These are phyloP conservation scores for Tragopan temminckii DNA, from an alignment of 2,797 vertebrate genomes.

Conservation along the genomic window DNA sequence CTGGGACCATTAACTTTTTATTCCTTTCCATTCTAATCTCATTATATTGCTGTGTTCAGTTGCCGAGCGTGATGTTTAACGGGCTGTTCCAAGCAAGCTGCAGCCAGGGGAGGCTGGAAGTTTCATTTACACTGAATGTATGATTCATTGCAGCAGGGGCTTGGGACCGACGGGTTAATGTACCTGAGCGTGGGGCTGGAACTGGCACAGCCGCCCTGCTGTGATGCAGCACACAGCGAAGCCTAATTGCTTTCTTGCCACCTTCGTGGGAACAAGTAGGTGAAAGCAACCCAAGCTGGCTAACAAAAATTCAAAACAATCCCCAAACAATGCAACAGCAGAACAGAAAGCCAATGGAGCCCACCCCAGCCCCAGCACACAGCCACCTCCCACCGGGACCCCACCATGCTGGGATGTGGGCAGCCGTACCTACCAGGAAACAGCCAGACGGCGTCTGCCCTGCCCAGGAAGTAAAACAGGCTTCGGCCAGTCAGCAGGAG, in stretches of 20 bases:
- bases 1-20: conserved; percentile 4
- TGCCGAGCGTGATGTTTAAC: conserved; percentile 56
- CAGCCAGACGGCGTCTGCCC: conserved; percentile 88
- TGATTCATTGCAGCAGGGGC: conserved; percentile 55
- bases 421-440: conserved; percentile 89
- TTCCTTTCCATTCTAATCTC: conserved; percentile 67
- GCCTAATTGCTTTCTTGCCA: neutral
- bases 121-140: conserved; percentile 62
- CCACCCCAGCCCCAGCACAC: neutral
- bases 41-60: conserved; percentile 54
- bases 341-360: neutral
- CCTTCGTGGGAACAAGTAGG: conserved; percentile 1
- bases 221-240: neutral
- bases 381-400: neutral
- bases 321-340: neutral
- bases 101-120: conserved; percentile 58
- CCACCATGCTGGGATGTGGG: no score
- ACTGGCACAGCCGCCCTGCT: neutral
- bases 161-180: conserved; percentile 4
- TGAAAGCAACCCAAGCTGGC: neutral
- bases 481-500: conserved; percentile 96
- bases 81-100: conserved; percentile 38
- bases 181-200: neutral
- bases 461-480: conserved; percentile 89
- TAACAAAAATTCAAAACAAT: neutral